Base-by-base conservation (phyloP, 1,140 invertebrate genomes). In the Artemia franciscana region DNA sequence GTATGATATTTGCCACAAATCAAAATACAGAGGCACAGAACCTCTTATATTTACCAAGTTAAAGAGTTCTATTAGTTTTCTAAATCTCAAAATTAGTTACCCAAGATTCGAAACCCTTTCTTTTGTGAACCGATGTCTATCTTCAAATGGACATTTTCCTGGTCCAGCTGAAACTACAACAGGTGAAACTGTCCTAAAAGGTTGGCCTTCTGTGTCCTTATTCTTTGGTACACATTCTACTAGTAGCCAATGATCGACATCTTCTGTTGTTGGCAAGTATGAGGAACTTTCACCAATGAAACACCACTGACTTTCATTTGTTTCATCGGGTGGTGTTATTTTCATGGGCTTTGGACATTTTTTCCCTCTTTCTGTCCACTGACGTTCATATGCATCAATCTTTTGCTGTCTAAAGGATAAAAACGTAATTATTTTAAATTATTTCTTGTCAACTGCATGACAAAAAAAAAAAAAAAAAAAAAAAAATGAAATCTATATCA, bases 91-190 rank as follows among this genome's bases (percentile, higher is more conserved):
- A 4, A 1, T 24, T 26, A 64, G 64, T 66, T 70, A 80, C 75
- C 74, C 73, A 60, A 77, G 73, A 18, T 71, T 70, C 5, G 65
- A 72, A 28, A 84, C 69, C 67, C 73, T 76, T 61, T 75, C 62
- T 60, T 70, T 70, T 1, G 88, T 91, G 71, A 82, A 84, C 23
- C 69, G 60, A 68, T 91, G 88, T 60, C 88, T 78, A 1, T 66
- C 76, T 73, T 90, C 82, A 78, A 90, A 91, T 5, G 85, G 86
- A 74, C 86, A 91, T 5, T 64, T 26, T 5, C 80, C 83, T 30
- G 88, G 88, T 1, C 85, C 84, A 64, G 80, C 78, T 70, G 82
- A 74, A 12, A 89, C 78, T 21, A 70, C 39, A 63, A 67, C 71
- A 62, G 75, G 73, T 1, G 82, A 79, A 23, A 80, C 68, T 25